These are phyloP conservation scores for Cyprinella venusta DNA, from an alignment of 2,797 vertebrate genomes.

Conservation along the genomic window DNA sequence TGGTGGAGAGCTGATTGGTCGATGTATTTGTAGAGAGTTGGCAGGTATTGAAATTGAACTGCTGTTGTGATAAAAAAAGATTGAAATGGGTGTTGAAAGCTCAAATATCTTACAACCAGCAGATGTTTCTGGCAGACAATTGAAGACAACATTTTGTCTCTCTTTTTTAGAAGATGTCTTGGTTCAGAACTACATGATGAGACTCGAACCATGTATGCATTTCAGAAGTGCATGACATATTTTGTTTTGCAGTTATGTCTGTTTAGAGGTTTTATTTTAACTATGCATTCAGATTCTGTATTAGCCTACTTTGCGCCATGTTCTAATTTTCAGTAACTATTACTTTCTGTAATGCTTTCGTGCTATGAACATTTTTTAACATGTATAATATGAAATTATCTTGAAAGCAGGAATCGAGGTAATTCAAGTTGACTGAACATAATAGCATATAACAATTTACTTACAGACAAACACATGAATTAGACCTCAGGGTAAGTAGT, in stretches of 20 bases:
- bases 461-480: background rate
- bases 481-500: background rate
- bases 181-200: background rate
- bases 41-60: background rate
- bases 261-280: background rate
- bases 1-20: background rate
- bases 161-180: background rate
- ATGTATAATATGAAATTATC: conserved; percentile 1
- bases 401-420: background rate
- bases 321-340: conserved; percentile 3
- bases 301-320: background rate
- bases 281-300: background rate
- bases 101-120: background rate
- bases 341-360: background rate
- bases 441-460: conserved; percentile 29
- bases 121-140: background rate
- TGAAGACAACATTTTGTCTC: background rate
- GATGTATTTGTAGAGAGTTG: background rate
- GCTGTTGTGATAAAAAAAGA: conserved; percentile 12
- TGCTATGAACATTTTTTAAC: background rate
- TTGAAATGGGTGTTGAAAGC: conserved; percentile 19
- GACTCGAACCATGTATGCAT: background rate
- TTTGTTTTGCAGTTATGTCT: background rate
- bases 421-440: conserved; percentile 1
- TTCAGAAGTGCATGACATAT: background rate